Base-by-base conservation (phyloP, 2,797 vertebrate species). In the Acanthurus tractus region DNA sequence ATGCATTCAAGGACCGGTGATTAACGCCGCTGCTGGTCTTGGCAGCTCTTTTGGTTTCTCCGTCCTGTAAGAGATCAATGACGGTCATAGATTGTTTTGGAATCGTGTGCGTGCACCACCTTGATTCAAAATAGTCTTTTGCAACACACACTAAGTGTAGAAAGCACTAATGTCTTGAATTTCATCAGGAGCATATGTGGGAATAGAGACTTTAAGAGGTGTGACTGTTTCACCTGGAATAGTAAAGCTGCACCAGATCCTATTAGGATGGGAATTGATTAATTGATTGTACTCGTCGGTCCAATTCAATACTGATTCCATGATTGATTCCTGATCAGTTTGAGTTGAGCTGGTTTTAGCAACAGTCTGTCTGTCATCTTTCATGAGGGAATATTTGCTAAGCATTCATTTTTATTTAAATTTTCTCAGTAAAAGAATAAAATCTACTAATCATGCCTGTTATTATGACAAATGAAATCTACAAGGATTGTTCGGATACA, bases 201-300 rank as follows among this genome's bases (percentile, higher is more conserved):
- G 42, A 42, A 14, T 34, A 45, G 46, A 67, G 44, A 52, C 56
- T 64, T 75, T 7, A 17, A 50, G 62, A 69, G 63, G 73, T 46
- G 55, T 58, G 59, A 49, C 50, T n/a, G 23, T 64, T 86, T 77
- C 46, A 57, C 79, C 75, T 75, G 40, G 79, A 64, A 66, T 6
- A 3, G 38, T 8, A 55, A 45, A 46, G 53, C 23, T 61, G 46
- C 46, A 48, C 22, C 66, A 70, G 8, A 55, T 29, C 42, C 62
- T 22, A 25, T 15, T 38, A 71, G 29, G 29, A 34, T 34, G 29
- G 29, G 29, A 34, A 34, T 34, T 34, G 29, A 34, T 34, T 34
- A 34, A 34, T 34, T 34, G 29, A 34, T 34, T 34, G 6, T 34
- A 6, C 29, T 7, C 29, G 6, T 34, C 7, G 29, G 29, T 34